Evolutionary conservation across 2,888 invertebrate genomes (phyloP).

Genomic region (Oscheius sp.): DNA sequence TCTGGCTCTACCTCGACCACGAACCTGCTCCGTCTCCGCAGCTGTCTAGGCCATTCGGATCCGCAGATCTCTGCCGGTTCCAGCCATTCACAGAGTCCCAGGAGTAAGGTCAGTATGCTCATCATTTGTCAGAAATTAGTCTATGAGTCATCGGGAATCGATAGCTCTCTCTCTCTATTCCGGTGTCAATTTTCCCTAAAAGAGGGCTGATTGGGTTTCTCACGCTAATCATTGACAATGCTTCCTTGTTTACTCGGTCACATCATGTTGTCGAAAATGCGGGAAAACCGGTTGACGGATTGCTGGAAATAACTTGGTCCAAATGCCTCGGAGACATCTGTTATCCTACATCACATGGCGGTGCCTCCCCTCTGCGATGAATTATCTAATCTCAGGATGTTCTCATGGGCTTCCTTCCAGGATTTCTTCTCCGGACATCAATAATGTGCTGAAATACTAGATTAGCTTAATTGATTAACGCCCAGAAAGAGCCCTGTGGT

Average conservation of each 20-base stretch:
- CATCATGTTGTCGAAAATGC: neutral
- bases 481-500: conserved; percentile 27
- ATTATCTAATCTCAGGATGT: neutral
- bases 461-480: conserved; percentile 40
- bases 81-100: conserved; percentile 35
- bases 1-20: conserved; percentile 55
- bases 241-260: neutral
- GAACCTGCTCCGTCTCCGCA: conserved; percentile 56
- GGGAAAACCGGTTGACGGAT: neutral
- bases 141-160: neutral
- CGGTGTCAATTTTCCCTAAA: neutral
- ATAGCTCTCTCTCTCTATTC: no score
- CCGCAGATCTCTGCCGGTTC: conserved; percentile 64
- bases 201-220: conserved; percentile 8
- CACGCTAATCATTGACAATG: no score
- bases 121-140: neutral
- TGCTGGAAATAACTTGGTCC: neutral
- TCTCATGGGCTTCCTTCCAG: neutral
- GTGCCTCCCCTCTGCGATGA: neutral
- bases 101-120: conserved; percentile 32
- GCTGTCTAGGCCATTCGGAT: conserved; percentile 72
- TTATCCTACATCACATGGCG: neutral
- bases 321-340: neutral
- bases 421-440: conserved; percentile 5
- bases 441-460: conserved; percentile 20